Conservation (phyloP, 1,140 invertebrate genomes). For the Tyrophagus putrescentiae region DNA sequence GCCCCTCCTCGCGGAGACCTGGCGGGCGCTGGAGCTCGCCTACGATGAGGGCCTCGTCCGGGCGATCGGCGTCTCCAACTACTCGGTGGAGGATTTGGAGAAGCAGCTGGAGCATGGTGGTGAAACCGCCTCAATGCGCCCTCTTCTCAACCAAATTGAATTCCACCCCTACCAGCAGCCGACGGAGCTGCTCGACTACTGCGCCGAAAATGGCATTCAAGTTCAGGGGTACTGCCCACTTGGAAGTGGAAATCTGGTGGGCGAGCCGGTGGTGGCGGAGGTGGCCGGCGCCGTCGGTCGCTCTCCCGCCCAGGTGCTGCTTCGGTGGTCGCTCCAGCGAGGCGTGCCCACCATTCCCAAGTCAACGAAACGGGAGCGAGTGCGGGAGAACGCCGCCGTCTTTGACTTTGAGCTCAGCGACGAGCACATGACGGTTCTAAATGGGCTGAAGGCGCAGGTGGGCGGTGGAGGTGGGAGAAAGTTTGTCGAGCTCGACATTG, state of each 20-base stretch:
- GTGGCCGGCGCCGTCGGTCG: conserved; percentile 53
- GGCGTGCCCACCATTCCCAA: conserved; percentile 34
- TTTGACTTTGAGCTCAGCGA: conserved; percentile 52
- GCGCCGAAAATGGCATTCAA: conserved; percentile 32
- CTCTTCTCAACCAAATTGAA: conserved; percentile 37
- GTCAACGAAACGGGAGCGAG: conserved; percentile 37
- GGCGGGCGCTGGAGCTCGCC: conserved; percentile 32
- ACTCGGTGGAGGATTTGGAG: conserved; percentile 32
- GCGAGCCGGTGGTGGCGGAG: conserved; percentile 44
- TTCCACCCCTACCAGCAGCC: conserved; percentile 37
- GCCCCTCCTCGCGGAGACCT: conserved; percentile 32
- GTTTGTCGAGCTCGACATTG: conserved; percentile 30
- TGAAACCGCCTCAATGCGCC: conserved; percentile 27
- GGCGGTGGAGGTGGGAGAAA: conserved; percentile 27
- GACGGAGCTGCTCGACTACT: conserved; percentile 30
- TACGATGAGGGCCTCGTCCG: conserved; percentile 32
- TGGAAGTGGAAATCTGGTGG: conserved; percentile 34
- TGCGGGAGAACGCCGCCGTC: conserved; percentile 50
- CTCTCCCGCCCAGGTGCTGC: conserved; percentile 45
- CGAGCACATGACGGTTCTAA: conserved; percentile 46
- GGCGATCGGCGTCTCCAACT: conserved; percentile 36
- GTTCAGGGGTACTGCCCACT: conserved; percentile 36
- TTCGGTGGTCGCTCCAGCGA: conserved; percentile 41
- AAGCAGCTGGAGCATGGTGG: conserved; percentile 30
- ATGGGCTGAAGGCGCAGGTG: conserved; percentile 22